phyloP scores from a whole-genome alignment of 2,888 invertebrate genomes.

The Leistus spinibarbis region DNA sequence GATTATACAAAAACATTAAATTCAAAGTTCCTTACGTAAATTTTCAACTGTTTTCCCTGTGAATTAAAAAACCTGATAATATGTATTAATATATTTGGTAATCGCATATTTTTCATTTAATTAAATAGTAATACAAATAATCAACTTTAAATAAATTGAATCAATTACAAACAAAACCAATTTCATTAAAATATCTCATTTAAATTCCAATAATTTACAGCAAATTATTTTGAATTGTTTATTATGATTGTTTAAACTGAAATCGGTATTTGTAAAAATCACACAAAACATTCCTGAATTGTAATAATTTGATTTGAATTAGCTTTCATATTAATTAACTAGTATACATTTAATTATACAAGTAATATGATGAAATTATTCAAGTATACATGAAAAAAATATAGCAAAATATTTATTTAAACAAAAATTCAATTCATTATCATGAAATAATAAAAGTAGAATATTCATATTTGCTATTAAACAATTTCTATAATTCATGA shows the following conservation, averaged over 20 bases:
- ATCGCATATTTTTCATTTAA: background rate
- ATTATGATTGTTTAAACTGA: background rate
- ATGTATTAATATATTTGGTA: no score
- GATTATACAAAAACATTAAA: no score
- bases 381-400: no score
- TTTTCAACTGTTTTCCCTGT: no score
- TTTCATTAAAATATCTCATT: background rate
- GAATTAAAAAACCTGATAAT: no score
- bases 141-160: background rate
- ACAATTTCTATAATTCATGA: slow-evolving; percentile 31
- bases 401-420: no score
- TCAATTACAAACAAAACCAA: background rate
- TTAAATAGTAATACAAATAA: background rate
- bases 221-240: background rate
- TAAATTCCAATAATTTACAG: background rate
- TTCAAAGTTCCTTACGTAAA: no score
- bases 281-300: background rate
- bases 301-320: background rate
- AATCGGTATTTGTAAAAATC: background rate
- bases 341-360: background rate
- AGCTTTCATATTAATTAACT: background rate
- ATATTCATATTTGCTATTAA: slow-evolving; percentile 24
- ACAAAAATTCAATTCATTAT: background rate
- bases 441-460: background rate
- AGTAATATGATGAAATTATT: no score